phyloP scores from a whole-genome alignment of 2,888 invertebrate genomes.

The Trachelus troglodyta region DNA sequence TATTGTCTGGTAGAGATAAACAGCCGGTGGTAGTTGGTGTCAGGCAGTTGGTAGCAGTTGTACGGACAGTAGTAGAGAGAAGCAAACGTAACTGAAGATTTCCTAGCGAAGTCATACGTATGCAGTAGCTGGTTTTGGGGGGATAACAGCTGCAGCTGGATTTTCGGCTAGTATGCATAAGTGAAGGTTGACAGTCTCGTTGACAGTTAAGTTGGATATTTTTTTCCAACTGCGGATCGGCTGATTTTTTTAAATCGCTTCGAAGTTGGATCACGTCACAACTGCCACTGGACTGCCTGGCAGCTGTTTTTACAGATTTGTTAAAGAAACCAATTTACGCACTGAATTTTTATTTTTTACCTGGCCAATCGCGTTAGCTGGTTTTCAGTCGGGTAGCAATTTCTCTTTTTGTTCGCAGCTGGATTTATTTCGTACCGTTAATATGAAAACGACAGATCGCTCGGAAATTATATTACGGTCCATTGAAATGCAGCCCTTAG shows the following conservation, averaged over 20 bases:
- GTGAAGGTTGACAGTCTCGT: too few relatives aligned
- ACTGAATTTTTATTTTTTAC: neutral
- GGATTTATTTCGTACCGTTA: conserved; percentile 26
- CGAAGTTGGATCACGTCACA: too few relatives aligned
- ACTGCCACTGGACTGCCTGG: fast-evolving
- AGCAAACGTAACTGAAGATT: neutral
- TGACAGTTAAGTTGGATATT: too few relatives aligned
- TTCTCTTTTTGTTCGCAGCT: conserved; percentile 19
- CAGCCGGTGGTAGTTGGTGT: neutral
- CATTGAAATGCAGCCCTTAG: neutral
- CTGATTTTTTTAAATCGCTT: too few relatives aligned
- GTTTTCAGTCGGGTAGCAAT: neutral
- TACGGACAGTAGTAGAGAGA: neutral
- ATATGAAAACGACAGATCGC: conserved; percentile 16
- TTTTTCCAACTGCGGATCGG: too few relatives aligned
- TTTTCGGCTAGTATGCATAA: too few relatives aligned
- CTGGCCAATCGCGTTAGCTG: neutral
- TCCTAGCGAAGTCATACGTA: neutral
- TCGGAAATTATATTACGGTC: neutral
- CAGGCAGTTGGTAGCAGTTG: neutral
- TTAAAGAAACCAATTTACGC: too few relatives aligned
- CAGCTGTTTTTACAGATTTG: too few relatives aligned
- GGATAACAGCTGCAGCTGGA: neutral
- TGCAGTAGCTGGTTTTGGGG: neutral
- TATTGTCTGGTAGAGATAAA: conserved; percentile 39